Evolutionary conservation across 2,888 invertebrate genomes (phyloP), one percentile per base, ranked within the genome.

Genomic region (Yponomeuta cagnagella): DNA sequence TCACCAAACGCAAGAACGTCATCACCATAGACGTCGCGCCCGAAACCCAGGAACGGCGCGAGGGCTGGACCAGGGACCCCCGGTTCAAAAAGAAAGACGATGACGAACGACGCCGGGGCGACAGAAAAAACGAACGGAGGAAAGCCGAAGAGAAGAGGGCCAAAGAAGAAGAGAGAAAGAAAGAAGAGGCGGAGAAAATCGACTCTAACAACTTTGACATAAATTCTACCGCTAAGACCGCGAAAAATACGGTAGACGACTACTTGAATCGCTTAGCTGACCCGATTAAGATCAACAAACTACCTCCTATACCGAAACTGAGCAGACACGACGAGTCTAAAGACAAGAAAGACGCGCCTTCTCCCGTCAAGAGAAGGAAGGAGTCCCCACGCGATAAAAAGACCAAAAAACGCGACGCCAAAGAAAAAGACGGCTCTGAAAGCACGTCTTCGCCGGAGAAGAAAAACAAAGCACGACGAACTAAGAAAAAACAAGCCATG

Each of bases 281-380:
- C 71, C 77, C 86, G 15, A 84, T 85, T 69, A 83, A 75, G 70
- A 87, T 90, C 70, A 85, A 81, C 77, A 87, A 87, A 72, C 81
- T 92, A 67, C 92, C 92, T 9, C 91, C 92, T 33, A 92, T 91
- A 71, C 91, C 91, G 2, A 90, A 89, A 75, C 76, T 89, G 8
- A 78, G 48, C 43, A 70, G 65, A 70, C n/a, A 78, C 10, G 77
- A 84, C 66, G 82, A 79, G 48, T n/a, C 63, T 33, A 79, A 76
- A 15, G 72, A 70, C 5, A 74, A 76, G 48, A 74, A 77, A 6
- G 75, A 74, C 37, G 79, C 75, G 15, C 71, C 72, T 12, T 74
- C 75, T 10, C 72, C 75, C 10, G 76, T 76, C 4, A 73, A 76
- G 3, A 84, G 84, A 71, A 78, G 78, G 12, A 83, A 81, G 71